Conservation (phyloP, 2,113 vertebrate genomes). For the Hippolais icterina region DNA sequence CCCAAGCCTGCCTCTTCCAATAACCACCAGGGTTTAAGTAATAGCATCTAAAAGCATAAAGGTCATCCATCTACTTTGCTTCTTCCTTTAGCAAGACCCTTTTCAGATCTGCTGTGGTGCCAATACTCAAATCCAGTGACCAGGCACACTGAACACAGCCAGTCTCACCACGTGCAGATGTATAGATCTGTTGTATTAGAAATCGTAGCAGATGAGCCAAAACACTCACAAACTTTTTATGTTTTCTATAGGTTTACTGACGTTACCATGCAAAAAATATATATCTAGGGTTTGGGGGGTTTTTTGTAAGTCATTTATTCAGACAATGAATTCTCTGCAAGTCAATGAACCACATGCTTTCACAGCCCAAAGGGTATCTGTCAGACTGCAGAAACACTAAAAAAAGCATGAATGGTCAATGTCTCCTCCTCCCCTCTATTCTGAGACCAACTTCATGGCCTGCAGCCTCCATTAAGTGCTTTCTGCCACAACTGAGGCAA, state of each 20-base stretch:
- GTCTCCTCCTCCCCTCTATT: neutral
- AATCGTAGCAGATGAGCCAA: neutral
- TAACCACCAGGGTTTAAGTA: neutral
- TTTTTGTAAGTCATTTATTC: neutral
- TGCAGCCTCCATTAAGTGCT: neutral
- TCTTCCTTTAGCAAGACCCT: neutral
- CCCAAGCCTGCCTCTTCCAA: neutral
- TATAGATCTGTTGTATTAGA: neutral
- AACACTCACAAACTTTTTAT: neutral
- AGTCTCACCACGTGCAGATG: neutral
- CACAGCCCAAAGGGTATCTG: neutral
- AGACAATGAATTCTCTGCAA: neutral
- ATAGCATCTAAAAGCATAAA: neutral
- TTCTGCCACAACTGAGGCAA: neutral
- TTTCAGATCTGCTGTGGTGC: neutral
- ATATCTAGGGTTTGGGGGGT: accelerated
- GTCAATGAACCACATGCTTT: neutral
- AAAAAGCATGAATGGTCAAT: neutral
- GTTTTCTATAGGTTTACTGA: neutral
- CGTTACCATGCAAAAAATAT: neutral
- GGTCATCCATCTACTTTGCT: neutral
- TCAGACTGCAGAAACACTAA: neutral
- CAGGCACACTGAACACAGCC: neutral
- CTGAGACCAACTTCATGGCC: neutral
- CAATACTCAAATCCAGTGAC: neutral